Percentiles rank a stretch among this genome's conserved stretches.
Evolutionary conservation across 1,140 invertebrate genomes (phyloP).

Genomic region (Trichogramma pretiosum): DNA sequence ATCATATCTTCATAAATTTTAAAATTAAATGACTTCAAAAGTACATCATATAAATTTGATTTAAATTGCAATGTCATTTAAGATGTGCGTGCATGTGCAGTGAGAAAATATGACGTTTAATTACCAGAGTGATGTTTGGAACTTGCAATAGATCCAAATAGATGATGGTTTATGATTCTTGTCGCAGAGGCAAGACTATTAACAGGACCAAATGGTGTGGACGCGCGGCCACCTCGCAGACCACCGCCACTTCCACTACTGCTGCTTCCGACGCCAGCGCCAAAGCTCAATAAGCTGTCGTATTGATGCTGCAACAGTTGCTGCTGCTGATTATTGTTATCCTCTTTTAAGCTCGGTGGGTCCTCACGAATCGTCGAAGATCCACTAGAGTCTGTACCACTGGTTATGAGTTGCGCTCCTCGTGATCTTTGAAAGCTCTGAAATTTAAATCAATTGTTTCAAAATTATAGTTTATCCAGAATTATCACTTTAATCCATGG

Average conservation of each 20-base stretch:
- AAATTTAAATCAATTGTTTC: too few species aligned
- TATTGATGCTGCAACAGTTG: constrained; percentile 1
- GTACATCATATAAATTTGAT: too few species aligned
- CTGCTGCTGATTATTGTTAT: constrained; percentile 12
- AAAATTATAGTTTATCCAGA: too few species aligned
- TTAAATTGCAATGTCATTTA: too few species aligned
- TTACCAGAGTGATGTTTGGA: constrained; percentile 39
- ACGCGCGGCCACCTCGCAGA: constrained; percentile 28
- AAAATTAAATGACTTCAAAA: too few species aligned
- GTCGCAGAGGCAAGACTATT: constrained; percentile 62
- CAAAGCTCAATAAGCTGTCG: neutral
- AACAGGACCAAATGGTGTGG: constrained; percentile 51
- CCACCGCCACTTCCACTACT: constrained; percentile 17
- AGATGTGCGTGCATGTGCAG: too few species aligned
- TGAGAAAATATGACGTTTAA: too few species aligned
- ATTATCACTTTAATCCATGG: too few species aligned
- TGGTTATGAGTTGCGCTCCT: constrained; percentile 33
- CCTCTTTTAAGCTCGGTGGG: neutral
- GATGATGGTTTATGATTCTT: constrained; percentile 65
- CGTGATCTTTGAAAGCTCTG: constrained; percentile 32
- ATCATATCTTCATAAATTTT: too few species aligned
- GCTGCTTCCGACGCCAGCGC: neutral
- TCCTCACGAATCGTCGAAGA: constrained; percentile 27
- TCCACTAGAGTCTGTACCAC: constrained; percentile 26
- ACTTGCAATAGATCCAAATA: constrained; percentile 55